Conservation (phyloP, 92 coral and sea anemone species). For the Zoanthus solanderi region DNA sequence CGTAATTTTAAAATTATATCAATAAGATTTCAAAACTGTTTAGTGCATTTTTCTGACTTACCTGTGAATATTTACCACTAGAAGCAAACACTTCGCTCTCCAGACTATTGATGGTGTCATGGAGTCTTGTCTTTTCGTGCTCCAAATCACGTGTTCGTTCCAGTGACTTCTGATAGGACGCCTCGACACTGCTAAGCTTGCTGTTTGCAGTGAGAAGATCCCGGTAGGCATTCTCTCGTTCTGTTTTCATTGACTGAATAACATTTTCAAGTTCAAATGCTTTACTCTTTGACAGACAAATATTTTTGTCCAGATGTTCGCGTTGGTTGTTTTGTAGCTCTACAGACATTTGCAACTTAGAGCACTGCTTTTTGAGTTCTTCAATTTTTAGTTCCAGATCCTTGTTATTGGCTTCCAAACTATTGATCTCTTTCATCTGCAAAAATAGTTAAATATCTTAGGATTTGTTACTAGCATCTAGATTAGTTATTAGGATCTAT, state of each 20-base stretch:
- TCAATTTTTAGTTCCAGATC: slow-evolving; percentile 69
- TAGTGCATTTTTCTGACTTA: not conserved
- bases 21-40: not conserved
- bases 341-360: slow-evolving; percentile 59
- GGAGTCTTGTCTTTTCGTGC: slow-evolving; percentile 52
- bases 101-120: slow-evolving; percentile 58
- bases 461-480: too few relatives aligned
- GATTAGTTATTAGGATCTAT: too few relatives aligned
- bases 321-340: slow-evolving; percentile 57
- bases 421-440: slow-evolving; percentile 62
- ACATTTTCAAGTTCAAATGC: slow-evolving; percentile 63
- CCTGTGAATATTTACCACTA: slow-evolving; percentile 55
- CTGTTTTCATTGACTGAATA: slow-evolving; percentile 55
- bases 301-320: slow-evolving; percentile 53
- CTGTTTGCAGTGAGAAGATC: slow-evolving; percentile 54
- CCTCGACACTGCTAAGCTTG: slow-evolving; percentile 64
- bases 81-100: slow-evolving; percentile 68
- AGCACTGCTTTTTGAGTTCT: slow-evolving; percentile 58
- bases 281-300: slow-evolving; percentile 54
- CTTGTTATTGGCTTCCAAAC: slow-evolving; percentile 56
- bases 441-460: too few relatives aligned
- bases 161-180: slow-evolving; percentile 65
- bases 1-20: too few relatives aligned
- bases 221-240: slow-evolving; percentile 60
- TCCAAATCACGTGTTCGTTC: slow-evolving; percentile 73